These are phyloP conservation scores for Trichomalopsis sarcophagae DNA, from an alignment of 1,140 invertebrate genomes.

Conservation along the genomic window DNA sequence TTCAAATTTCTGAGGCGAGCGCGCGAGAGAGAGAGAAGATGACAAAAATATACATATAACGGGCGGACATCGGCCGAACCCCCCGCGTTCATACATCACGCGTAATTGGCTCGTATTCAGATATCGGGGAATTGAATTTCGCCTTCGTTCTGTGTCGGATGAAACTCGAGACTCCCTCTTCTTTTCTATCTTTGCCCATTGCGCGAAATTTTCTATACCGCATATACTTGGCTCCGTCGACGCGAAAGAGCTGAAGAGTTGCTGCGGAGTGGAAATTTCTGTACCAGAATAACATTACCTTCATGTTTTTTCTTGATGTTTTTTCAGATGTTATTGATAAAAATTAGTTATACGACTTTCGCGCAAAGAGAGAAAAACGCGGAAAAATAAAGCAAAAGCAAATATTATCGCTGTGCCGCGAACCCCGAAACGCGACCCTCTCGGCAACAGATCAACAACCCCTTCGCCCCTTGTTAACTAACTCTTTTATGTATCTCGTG, in stretches of 20 bases:
- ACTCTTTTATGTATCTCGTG: not conserved
- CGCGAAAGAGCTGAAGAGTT: too few relatives aligned
- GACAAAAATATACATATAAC: constrained; percentile 68
- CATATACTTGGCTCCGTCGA: not conserved
- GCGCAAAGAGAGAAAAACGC: not conserved
- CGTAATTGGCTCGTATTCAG: constrained; percentile 71
- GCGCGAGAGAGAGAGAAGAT: constrained; percentile 59
- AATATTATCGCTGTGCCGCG: constrained; percentile 4
- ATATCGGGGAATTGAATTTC: constrained; percentile 68
- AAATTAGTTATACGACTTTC: not conserved
- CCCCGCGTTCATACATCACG: constrained; percentile 60
- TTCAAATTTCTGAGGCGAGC: constrained; percentile 62
- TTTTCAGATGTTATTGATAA: not conserved
- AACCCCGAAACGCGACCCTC: not conserved
- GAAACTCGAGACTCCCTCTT: constrained; percentile 44
- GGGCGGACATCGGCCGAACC: not conserved
- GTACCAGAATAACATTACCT: not conserved
- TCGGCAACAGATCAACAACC: not conserved
- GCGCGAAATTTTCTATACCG: not conserved
- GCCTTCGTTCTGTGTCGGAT: constrained; percentile 53
- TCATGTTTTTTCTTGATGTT: too few relatives aligned
- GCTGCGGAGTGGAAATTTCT: not conserved
- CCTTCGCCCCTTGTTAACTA: not conserved
- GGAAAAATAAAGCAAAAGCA: constrained; percentile 6
- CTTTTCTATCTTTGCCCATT: constrained; percentile 33